phyloP scores from a whole-genome alignment of 1,140 invertebrate genomes.

The Trichonephila clavipes region DNA sequence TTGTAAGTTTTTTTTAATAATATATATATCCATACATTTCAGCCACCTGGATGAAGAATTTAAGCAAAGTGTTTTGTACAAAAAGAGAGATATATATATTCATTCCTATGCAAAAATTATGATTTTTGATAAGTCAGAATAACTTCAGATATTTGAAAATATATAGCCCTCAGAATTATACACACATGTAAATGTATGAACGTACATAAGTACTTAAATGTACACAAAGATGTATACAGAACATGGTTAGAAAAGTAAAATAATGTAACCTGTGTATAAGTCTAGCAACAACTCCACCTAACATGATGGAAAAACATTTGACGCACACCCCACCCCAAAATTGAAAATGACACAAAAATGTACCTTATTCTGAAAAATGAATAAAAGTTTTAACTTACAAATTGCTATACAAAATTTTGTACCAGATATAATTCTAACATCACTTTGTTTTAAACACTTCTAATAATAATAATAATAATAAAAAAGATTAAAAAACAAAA shows the following conservation, averaged over 20 bases:
- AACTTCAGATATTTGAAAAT: neutral
- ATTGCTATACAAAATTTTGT: neutral
- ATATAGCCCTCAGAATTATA: neutral
- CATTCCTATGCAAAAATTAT: neutral
- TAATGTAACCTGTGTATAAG: neutral
- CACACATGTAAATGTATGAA: neutral
- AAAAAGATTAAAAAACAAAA: too few relatives aligned
- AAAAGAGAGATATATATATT: neutral
- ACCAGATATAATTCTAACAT: neutral
- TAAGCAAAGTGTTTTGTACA: neutral
- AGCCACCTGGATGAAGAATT: too few relatives aligned
- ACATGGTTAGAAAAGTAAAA: slow-evolving; percentile 11
- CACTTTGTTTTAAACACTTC: too few relatives aligned
- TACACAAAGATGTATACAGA: neutral
- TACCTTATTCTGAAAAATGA: neutral
- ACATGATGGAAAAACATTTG: slow-evolving; percentile 5
- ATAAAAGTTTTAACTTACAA: neutral
- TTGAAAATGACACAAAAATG: neutral
- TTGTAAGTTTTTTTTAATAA: too few relatives aligned
- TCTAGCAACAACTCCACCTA: slow-evolving; percentile 16
- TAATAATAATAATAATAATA: too few relatives aligned
- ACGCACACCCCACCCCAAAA: neutral
- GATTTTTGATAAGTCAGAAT: neutral
- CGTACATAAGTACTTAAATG: neutral
- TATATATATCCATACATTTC: too few relatives aligned